phyloP scores from a whole-genome alignment of 1,140 invertebrate species.

The Drosophila albomicans region DNA sequence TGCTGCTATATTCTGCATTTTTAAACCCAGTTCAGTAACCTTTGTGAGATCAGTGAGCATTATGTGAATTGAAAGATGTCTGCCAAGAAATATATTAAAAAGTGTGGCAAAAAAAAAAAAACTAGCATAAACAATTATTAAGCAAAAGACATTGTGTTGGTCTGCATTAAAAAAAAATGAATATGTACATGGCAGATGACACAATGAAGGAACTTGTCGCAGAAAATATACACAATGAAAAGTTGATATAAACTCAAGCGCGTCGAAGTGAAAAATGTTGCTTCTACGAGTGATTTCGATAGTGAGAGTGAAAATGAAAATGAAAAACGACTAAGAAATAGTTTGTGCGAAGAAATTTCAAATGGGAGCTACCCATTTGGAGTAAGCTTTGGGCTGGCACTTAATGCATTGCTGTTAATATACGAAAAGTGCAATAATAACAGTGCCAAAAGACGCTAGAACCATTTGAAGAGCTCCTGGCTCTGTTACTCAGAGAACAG shows the following conservation, averaged over 20 bases:
- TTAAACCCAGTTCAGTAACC: background rate
- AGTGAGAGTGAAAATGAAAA: background rate
- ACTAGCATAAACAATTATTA: background rate
- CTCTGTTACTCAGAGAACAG: background rate
- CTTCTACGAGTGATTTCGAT: background rate
- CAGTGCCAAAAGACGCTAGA: conserved; percentile 2
- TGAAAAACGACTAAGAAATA: too few species aligned
- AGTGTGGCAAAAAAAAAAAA: conserved; percentile 1
- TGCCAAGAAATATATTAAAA: background rate
- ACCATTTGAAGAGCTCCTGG: background rate
- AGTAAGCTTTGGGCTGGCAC: background rate
- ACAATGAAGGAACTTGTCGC: background rate
- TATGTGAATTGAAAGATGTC: background rate
- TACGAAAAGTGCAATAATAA: background rate
- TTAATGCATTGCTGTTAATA: background rate
- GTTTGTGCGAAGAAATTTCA: background rate
- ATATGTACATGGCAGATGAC: background rate
- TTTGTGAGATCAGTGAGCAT: background rate
- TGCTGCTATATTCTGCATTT: background rate
- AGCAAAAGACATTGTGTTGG: background rate
- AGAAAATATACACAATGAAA: background rate
- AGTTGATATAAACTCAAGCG: background rate
- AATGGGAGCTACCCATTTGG: background rate
- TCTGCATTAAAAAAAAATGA: background rate
- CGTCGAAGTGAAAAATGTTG: background rate